phyloP scores from a whole-genome alignment of 2,888 invertebrate species.

The Epistrophe grossulariae region DNA sequence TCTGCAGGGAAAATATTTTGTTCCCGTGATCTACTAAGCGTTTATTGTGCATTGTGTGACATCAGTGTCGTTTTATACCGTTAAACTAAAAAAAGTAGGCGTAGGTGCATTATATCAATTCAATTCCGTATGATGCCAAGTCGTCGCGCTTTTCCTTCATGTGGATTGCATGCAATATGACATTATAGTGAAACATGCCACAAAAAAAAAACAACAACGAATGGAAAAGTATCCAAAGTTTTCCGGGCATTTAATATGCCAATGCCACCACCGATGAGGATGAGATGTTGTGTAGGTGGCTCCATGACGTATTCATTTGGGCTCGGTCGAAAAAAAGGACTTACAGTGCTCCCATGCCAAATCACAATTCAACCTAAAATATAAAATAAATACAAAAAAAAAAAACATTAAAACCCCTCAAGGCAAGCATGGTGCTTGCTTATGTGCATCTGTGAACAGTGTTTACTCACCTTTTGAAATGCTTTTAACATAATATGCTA shows the following conservation, averaged over 20 bases:
- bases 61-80: conserved; percentile 55
- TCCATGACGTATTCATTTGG: conserved; percentile 76
- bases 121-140: conserved; percentile 73
- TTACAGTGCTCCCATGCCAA: conserved; percentile 68
- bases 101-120: conserved; percentile 71
- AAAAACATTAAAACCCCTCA: conserved; percentile 37
- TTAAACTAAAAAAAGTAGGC: conserved; percentile 60
- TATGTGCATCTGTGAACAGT: conserved; percentile 67
- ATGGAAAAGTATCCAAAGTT: conserved; percentile 47
- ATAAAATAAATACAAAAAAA: background rate
- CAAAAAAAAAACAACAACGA: conserved; percentile 7
- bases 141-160: conserved; percentile 73
- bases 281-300: conserved; percentile 75
- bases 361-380: conserved; percentile 57
- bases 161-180: conserved; percentile 71
- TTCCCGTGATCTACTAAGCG: conserved; percentile 74
- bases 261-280: conserved; percentile 26
- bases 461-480: conserved; percentile 58
- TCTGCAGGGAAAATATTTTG: conserved; percentile 42
- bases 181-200: conserved; percentile 47
- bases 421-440: conserved; percentile 69
- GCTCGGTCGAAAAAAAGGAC: conserved; percentile 60
- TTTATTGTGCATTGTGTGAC: conserved; percentile 62
- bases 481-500: background rate
- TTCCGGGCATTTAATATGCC: conserved; percentile 56